phyloP scores from a whole-genome alignment of 2,113 vertebrate species.

The Ailuropoda melanoleuca region DNA sequence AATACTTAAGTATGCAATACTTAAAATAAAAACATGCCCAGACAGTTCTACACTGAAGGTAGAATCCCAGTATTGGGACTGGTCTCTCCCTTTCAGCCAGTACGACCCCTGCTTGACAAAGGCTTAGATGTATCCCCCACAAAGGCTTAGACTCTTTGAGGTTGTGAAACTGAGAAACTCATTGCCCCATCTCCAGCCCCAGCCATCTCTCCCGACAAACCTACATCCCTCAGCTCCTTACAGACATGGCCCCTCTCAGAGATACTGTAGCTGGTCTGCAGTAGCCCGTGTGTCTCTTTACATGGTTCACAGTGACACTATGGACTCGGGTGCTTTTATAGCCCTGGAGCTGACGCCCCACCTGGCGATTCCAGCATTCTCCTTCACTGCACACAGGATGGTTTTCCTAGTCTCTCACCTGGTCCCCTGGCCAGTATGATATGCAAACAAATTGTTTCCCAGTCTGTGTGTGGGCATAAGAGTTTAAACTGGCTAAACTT shows the following conservation, averaged over 20 bases:
- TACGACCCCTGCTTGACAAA: not conserved
- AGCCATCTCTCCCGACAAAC: too few relatives aligned
- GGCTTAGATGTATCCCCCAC: too few relatives aligned
- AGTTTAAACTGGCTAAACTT: not conserved
- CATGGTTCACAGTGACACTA: not conserved
- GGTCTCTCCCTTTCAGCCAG: not conserved
- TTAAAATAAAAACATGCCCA: not conserved
- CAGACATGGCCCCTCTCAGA: rapidly evolving
- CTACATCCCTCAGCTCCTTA: not conserved
- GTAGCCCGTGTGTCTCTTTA: rapidly evolving
- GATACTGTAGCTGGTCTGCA: not conserved
- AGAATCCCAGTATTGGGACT: not conserved
- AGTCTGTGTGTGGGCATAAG: not conserved
- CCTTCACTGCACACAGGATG: rapidly evolving
- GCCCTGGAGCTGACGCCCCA: too few relatives aligned
- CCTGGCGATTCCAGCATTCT: not conserved
- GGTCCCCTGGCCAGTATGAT: not conserved
- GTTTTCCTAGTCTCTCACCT: not conserved
- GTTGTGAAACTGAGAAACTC: not conserved
- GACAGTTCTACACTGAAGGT: not conserved
- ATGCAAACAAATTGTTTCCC: not conserved
- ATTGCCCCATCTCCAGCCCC: not conserved
- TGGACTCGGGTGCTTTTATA: too few relatives aligned
- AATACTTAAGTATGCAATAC: not conserved
- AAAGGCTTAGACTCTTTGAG: not conserved